These are phyloP conservation scores for Vanacampus margaritifer DNA, from an alignment of 2,113 vertebrate genomes.

Conservation along the genomic window DNA sequence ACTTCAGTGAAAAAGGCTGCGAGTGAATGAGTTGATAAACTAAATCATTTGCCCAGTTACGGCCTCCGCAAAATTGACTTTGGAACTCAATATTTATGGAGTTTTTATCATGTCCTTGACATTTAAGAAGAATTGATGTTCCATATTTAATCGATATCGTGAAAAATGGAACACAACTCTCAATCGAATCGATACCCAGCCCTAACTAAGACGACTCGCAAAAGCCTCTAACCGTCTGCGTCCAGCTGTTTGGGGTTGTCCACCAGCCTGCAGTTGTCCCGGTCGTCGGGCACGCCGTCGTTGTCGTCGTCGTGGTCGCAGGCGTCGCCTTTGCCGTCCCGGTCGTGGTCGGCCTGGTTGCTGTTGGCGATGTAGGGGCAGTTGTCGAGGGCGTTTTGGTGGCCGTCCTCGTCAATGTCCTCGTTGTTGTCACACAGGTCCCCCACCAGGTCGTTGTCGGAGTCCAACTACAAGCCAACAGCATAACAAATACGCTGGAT, in stretches of 20 bases:
- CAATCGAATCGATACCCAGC: too few species aligned
- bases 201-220: too few species aligned
- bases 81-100: too few species aligned
- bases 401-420: constrained; percentile 97
- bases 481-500: neutral
- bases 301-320: constrained; percentile 98
- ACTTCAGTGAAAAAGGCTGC: too few species aligned
- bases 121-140: too few species aligned
- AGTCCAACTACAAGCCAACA: constrained; percentile 93
- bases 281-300: constrained; percentile 94
- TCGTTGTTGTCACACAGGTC: constrained; percentile 96
- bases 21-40: too few species aligned
- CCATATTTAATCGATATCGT: too few species aligned
- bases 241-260: constrained; percentile 91
- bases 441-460: constrained; percentile 90
- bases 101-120: too few species aligned
- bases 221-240: constrained; percentile 86
- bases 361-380: constrained; percentile 97
- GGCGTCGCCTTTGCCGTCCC: constrained; percentile 95
- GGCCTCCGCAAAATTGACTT: too few species aligned
- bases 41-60: too few species aligned
- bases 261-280: constrained; percentile 91
- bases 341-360: constrained; percentile 96
- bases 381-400: constrained; percentile 98
- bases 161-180: too few species aligned